Percentiles rank a stretch among this genome's conserved stretches.
phyloP scores from a whole-genome alignment of 2,113 vertebrate species.

The Protobothrops mucrosquamatus region DNA sequence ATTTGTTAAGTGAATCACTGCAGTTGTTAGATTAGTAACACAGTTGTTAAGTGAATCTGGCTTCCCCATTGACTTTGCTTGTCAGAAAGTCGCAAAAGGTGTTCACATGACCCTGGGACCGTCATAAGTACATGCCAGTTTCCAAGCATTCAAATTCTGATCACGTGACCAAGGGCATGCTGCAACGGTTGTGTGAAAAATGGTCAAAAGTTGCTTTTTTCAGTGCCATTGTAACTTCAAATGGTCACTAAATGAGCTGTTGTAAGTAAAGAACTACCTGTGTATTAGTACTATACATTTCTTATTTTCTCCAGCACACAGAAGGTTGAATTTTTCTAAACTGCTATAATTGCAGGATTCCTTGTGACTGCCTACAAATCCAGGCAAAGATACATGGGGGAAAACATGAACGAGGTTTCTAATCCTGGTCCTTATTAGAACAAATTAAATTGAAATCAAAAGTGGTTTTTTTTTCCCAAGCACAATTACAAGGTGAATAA shows the following conservation, averaged over 20 bases:
- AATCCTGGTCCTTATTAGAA: not conserved
- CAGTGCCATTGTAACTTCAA: not conserved
- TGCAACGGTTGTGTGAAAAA: not conserved
- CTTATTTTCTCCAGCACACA: not conserved
- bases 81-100: not conserved
- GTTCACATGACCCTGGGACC: not conserved
- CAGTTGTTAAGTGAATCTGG: not conserved
- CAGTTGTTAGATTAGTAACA: not conserved
- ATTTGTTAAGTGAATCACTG: not conserved
- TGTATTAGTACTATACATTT: not conserved
- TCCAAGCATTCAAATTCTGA: not conserved
- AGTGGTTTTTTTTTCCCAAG: not conserved
- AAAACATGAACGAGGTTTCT: not conserved
- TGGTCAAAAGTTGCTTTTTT: not conserved
- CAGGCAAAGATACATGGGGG: not conserved
- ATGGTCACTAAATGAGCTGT: not conserved
- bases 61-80: not conserved
- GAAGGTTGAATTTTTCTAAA: not conserved
- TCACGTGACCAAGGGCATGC: not conserved
- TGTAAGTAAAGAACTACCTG: not conserved
- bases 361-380: not conserved
- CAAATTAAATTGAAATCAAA: not conserved
- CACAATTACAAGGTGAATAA: not conserved
- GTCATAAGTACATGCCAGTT: not conserved
- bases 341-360: not conserved